phyloP scores from a whole-genome alignment of 2,113 vertebrate species.

The Calyptomena viridis region DNA sequence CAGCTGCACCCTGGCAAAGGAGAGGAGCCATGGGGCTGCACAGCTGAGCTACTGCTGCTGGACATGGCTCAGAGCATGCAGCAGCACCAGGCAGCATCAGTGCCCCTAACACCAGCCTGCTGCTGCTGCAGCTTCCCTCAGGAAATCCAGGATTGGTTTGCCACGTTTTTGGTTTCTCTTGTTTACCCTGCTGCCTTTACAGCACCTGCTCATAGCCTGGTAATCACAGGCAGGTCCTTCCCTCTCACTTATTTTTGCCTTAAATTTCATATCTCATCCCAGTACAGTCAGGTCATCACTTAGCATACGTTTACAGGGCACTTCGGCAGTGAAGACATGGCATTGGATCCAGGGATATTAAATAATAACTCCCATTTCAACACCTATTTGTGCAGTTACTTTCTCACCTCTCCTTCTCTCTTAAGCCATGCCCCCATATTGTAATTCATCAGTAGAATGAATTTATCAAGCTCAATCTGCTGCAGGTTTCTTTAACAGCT shows the following conservation, averaged over 20 bases:
- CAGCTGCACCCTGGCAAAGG: background rate
- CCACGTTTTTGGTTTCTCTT: fast-evolving
- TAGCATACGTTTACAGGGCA: background rate
- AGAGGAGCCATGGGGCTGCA: fast-evolving
- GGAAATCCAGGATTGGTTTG: background rate
- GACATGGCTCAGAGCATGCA: background rate
- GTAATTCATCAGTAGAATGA: background rate
- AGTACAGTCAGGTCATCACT: background rate
- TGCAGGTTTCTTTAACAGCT: background rate
- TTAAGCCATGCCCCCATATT: background rate
- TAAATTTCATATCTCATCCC: background rate
- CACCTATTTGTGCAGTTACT: background rate
- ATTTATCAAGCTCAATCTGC: background rate
- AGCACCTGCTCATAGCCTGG: background rate
- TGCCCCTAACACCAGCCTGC: background rate
- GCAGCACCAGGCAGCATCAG: background rate
- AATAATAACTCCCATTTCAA: background rate
- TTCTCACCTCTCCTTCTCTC: background rate
- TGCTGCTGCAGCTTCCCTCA: background rate
- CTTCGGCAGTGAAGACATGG: background rate
- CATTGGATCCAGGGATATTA: background rate
- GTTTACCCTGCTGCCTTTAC: background rate
- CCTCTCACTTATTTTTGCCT: background rate
- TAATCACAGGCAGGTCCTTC: background rate
- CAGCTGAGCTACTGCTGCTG: background rate